phyloP scores from a whole-genome alignment of 2,113 vertebrate species.

The Sisor rabdophorus region DNA sequence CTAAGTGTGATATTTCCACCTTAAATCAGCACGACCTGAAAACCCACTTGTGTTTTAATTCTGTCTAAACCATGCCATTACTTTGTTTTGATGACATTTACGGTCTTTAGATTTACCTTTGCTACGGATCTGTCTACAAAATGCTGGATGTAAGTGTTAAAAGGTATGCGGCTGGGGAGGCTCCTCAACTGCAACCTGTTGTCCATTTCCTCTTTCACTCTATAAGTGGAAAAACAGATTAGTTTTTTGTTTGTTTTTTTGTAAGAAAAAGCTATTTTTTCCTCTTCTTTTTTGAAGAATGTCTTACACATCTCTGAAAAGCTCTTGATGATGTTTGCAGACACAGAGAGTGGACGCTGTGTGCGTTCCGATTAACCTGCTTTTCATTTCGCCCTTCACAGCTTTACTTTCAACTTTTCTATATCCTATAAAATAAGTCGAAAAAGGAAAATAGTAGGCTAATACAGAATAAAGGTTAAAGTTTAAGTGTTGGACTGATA shows the following conservation, averaged over 20 bases:
- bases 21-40: background rate
- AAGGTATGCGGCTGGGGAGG: slow-evolving; percentile 27
- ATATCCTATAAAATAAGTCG: background rate
- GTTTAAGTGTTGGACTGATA: no score
- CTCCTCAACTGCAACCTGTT: slow-evolving; percentile 43
- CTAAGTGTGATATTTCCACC: background rate
- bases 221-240: background rate
- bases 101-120: slow-evolving; percentile 55
- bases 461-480: background rate
- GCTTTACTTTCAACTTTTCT: background rate
- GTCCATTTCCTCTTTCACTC: background rate
- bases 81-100: slow-evolving; percentile 21
- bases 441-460: background rate
- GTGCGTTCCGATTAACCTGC: slow-evolving; percentile 14
- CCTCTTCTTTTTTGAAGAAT: slow-evolving; percentile 12
- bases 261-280: slow-evolving; percentile 5
- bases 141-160: slow-evolving; percentile 60
- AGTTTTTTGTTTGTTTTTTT: background rate
- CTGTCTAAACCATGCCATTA: background rate
- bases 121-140: slow-evolving; percentile 52
- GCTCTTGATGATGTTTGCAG: background rate
- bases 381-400: background rate
- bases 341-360: background rate
- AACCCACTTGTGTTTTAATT: background rate
- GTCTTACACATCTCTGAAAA: background rate